phyloP scores from a whole-genome alignment of 2,888 invertebrate species.

The Drosophila neutralis region DNA sequence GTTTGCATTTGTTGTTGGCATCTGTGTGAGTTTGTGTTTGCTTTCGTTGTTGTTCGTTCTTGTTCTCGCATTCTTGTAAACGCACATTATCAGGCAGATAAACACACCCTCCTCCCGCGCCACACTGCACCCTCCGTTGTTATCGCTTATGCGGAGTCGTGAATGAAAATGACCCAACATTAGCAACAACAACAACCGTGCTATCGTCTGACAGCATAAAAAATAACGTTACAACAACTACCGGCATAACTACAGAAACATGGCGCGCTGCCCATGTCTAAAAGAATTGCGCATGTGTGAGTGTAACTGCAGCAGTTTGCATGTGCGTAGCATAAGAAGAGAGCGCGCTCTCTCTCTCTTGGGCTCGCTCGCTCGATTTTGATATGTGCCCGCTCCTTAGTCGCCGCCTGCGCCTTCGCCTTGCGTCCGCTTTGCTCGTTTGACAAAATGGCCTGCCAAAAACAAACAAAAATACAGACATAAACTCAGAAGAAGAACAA shows the following conservation, averaged over 20 bases:
- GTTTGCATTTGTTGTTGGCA: constrained; percentile 36
- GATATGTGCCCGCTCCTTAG: constrained; percentile 46
- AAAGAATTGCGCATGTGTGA: constrained; percentile 55
- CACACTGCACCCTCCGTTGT: constrained; percentile 4
- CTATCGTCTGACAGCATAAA: constrained; percentile 31
- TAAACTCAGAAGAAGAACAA: constrained; percentile 7
- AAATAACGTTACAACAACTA: constrained; percentile 45
- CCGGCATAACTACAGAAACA: constrained; percentile 60
- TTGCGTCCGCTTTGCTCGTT: neutral
- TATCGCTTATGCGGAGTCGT: constrained; percentile 52
- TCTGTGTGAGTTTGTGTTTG: constrained; percentile 49
- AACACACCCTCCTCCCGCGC: constrained; percentile 8
- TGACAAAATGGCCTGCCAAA: constrained; percentile 53
- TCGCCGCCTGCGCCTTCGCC: constrained; percentile 11
- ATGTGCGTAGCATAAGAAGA: constrained; percentile 26
- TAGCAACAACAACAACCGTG: constrained; percentile 10
- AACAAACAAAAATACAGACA: constrained; percentile 2
- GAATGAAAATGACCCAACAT: constrained; percentile 57
- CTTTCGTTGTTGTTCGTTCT: constrained; percentile 42
- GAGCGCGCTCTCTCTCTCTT: constrained; percentile 15
- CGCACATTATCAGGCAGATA: constrained; percentile 58
- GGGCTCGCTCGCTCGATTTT: constrained; percentile 14
- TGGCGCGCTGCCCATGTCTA: constrained; percentile 53
- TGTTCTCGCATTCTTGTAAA: constrained; percentile 46
- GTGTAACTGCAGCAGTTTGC: constrained; percentile 37